Conservation (phyloP, 2,888 invertebrate species). For the Troides aeacus region DNA sequence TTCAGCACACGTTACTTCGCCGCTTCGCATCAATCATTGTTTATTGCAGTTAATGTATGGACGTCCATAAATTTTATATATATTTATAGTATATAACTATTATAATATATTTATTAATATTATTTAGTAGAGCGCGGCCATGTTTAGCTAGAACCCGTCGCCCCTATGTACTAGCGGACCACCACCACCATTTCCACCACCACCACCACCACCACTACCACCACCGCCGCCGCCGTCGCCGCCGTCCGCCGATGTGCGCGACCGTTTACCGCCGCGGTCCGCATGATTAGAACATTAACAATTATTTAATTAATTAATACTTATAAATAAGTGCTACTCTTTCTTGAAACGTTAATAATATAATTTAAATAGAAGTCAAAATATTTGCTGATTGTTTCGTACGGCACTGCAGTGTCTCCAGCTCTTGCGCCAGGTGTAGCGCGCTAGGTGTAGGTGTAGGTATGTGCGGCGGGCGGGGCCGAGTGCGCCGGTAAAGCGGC, state of each 20-base stretch:
- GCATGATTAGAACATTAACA: too few relatives aligned
- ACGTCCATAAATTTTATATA: conserved; percentile 11
- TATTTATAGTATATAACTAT: not conserved
- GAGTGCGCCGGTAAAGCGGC: not conserved
- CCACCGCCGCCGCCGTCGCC: not conserved
- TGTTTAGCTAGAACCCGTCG: conserved; percentile 18
- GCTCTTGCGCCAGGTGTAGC: too few relatives aligned
- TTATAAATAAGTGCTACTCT: too few relatives aligned
- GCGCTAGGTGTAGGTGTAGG: too few relatives aligned
- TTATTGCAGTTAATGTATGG: conserved; percentile 6
- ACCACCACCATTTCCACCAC: not conserved
- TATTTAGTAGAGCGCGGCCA: conserved; percentile 10
- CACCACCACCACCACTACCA: not conserved
- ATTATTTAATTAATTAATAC: too few relatives aligned
- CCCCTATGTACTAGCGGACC: conserved; percentile 15
- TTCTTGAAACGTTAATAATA: too few relatives aligned
- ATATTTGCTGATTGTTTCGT: too few relatives aligned
- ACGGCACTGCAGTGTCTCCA: too few relatives aligned
- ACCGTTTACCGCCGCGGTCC: not conserved
- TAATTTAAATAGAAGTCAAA: too few relatives aligned
- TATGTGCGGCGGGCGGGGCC: not conserved
- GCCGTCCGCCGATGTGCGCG: not conserved
- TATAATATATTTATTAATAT: conserved; percentile 15
- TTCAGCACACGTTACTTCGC: not conserved
- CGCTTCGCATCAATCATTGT: not conserved